Base-by-base conservation (phyloP, 2,113 vertebrate species). In the Barbus barbus region DNA sequence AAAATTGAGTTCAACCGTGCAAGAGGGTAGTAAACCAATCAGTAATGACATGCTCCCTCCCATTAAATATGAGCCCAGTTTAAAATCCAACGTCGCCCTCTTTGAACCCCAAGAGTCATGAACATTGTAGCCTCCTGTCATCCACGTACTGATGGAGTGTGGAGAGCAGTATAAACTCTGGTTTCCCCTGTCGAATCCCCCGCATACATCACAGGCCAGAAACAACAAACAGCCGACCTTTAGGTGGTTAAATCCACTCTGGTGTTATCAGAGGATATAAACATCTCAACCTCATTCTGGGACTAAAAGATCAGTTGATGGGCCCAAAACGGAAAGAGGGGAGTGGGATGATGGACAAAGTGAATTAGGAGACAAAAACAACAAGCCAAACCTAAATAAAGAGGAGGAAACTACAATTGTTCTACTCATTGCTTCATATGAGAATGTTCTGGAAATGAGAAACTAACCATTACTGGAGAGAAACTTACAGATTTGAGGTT, bases 351-450 rank as follows among this genome's bases (percentile, higher is more conserved):
- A 56, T 51, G 38, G 22, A 78, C 65, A 9, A n/a, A 44, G 24
- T 38, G 13, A 18, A 36, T 60, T 48, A 46, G 18, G 7, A 46
- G 24, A 78, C 73, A 48, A 77, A 84, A 84, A 72, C 65, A 63
- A 83, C 56, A 51, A 16, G 61, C 31, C 51, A 14, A 82, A 75
- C 0, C 44, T 31, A 86, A 79, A 86, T 79, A 86, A 80, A 73
- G 44, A 58, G 16, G 41, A 61, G 65, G 58, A n/a, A 81, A 86
- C 41, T 36, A 44, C 63, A 46, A 56, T 69, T 60, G 72, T 71
- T 71, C 5, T 44, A 33, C 81, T 38, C 22, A 74, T 20, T 56
- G 71, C 78, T 73, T 46, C 31, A 74, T 31, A 69, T 58, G 8
- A 83, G 81, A 5, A 60, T 38, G 11, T 78, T 33, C 38, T 77